Percentiles rank a stretch among this genome's conserved stretches.
These are phyloP conservation scores for Athalia rosae DNA, from an alignment of 2,888 invertebrate species.

Conservation along the genomic window DNA sequence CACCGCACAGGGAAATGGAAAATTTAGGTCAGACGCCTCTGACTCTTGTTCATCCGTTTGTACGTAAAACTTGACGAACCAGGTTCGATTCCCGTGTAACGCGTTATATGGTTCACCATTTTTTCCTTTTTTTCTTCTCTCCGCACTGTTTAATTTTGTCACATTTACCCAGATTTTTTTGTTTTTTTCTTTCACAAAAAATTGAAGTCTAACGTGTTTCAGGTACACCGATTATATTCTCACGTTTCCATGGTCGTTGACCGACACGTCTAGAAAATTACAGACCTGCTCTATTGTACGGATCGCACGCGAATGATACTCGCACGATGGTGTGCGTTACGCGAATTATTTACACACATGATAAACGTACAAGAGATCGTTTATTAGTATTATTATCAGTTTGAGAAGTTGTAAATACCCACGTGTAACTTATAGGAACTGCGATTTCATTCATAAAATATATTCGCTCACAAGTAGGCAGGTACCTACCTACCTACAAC, in stretches of 20 bases:
- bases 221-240: too few species aligned
- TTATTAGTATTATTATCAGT: neutral
- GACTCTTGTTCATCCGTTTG: slow-evolving; percentile 35
- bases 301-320: neutral
- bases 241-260: too few species aligned
- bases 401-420: neutral
- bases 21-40: slow-evolving; percentile 40
- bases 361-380: too few species aligned
- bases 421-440: neutral
- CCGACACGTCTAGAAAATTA: too few species aligned
- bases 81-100: neutral
- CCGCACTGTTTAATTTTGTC: neutral
- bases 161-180: neutral
- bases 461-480: too few species aligned
- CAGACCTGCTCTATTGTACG: neutral
- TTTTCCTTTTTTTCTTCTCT: neutral
- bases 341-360: neutral
- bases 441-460: slow-evolving; percentile 42
- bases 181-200: neutral
- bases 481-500: too few species aligned
- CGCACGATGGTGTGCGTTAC: too few species aligned
- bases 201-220: neutral
- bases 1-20: slow-evolving; percentile 5
- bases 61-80: slow-evolving; percentile 40
- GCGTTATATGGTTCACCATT: neutral